Evolutionary conservation across 2,888 invertebrate species (phyloP), one percentile per base, ranked within the genome.

Genomic region (Volucella inanis): DNA sequence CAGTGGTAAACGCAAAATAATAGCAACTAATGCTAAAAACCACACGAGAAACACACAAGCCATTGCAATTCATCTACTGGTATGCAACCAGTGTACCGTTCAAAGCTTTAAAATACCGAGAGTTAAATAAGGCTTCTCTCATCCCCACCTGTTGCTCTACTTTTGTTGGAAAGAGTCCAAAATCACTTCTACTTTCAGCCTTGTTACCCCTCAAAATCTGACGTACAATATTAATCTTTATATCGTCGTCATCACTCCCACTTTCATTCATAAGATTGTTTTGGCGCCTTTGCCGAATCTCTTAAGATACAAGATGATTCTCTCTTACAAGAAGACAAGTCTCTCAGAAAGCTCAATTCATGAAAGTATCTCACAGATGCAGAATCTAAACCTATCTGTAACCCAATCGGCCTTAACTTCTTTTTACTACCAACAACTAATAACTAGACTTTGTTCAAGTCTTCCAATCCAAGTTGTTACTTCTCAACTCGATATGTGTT

Each of bases 61-160:
- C 54, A 45, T 67, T 22, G 8, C 41, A 3, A 39, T 15, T 2
- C 49, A 49, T 43, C 22, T 18, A 43, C 22, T 61, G 71, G 57
- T 57, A 70, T 62, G 41, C 12, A 76, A 52, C 79, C 65, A 67
- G 67, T 79, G 79, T 84, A 84, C 84, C 84, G 84, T 84, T 84
- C 49, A 76, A 76, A 84, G 84, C 84, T 79, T 2, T 68, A 11
- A 64, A 22, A 41, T 54, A 52, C 64, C 41, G 39, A 68, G 64
- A 68, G 61, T 41, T 22, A n/a, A n/a, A 52, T 31, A 22, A 22
- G 52, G 45, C 15, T 43, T 72, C 72, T 77, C 78, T 18, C 59
- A n/a, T 52, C 78, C 83, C 74, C 84, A 84, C 84, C 84, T 84
- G 84, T 67, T 76, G 74, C 52, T 79, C 75, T 11, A 75, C 55